Percentiles rank a stretch among this genome's conserved stretches.
Conservation (phyloP, 2,888 invertebrate species). For the Rhorus exstirpatorius region DNA sequence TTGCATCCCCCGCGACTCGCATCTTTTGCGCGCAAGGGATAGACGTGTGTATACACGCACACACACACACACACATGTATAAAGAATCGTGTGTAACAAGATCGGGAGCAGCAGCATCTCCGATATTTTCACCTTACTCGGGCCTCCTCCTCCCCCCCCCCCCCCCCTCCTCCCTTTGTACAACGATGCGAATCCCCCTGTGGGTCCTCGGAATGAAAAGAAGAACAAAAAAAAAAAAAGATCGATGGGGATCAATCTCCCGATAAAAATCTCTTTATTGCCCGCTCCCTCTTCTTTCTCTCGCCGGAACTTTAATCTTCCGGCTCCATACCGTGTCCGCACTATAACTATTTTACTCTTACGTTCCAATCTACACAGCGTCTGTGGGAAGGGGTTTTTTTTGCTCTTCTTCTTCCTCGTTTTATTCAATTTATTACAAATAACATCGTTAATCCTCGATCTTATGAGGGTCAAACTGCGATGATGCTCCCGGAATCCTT, state of each 20-base stretch:
- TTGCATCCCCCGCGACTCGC: constrained; percentile 26
- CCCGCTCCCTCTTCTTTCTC: constrained; percentile 8
- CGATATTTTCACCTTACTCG: constrained; percentile 45
- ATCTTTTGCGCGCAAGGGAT: constrained; percentile 12
- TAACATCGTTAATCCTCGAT: constrained; percentile 41
- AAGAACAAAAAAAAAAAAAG: constrained; percentile 62
- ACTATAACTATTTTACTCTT: constrained; percentile 3
- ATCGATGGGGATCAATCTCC: constrained; percentile 68
- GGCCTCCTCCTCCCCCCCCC: neutral
- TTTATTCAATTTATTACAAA: constrained; percentile 46
- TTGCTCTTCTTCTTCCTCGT: neutral
- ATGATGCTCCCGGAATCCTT: constrained; percentile 18
- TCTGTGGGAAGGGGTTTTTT: neutral
- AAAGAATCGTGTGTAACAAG: constrained; percentile 40
- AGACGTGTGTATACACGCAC: constrained; percentile 3
- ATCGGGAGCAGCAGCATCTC: constrained; percentile 43
- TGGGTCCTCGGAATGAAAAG: constrained; percentile 35
- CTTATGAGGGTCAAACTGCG: constrained; percentile 52
- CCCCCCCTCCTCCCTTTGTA: constrained; percentile 3
- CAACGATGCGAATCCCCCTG: constrained; percentile 26
- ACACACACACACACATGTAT: constrained; percentile 2
- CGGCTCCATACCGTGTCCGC: constrained; percentile 6
- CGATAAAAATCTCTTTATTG: constrained; percentile 64
- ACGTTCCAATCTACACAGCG: neutral
- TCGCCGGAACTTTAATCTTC: constrained; percentile 45